Evolutionary conservation across 1,140 invertebrate genomes (phyloP).

Genomic region (Drosophila virilis): DNA sequence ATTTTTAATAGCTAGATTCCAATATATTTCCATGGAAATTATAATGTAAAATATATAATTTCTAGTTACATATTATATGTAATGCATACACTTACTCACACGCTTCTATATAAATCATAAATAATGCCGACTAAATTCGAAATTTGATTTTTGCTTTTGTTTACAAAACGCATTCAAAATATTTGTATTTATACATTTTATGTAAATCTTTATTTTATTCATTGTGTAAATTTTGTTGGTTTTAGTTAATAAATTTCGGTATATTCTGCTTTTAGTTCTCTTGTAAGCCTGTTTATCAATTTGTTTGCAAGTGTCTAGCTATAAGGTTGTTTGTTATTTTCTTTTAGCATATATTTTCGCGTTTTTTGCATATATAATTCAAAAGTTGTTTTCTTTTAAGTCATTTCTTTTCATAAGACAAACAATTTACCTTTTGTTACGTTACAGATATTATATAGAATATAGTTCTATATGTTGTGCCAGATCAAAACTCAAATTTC

Average conservation of each 20-base stretch:
- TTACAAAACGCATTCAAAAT: background rate
- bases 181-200: conserved; percentile 67
- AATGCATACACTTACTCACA: no score
- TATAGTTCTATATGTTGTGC: conserved; percentile 29
- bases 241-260: conserved; percentile 50
- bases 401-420: conserved; percentile 46
- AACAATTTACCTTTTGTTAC: conserved; percentile 35
- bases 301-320: conserved; percentile 69
- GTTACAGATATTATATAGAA: conserved; percentile 11
- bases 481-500: conserved; percentile 49
- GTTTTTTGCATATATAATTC: conserved; percentile 31
- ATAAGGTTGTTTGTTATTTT: conserved; percentile 33
- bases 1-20: no score
- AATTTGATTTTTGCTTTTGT: no score
- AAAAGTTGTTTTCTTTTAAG: conserved; percentile 36
- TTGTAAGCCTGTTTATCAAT: conserved; percentile 61
- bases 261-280: conserved; percentile 12
- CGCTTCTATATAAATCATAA: no score
- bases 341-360: conserved; percentile 23
- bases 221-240: conserved; percentile 78
- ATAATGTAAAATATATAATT: no score
- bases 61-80: no score
- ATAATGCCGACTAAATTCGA: no score
- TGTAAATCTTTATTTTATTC: conserved; percentile 77
- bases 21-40: no score